These are phyloP conservation scores for Eueides isabella DNA, from an alignment of 1,140 invertebrate species.

Conservation along the genomic window DNA sequence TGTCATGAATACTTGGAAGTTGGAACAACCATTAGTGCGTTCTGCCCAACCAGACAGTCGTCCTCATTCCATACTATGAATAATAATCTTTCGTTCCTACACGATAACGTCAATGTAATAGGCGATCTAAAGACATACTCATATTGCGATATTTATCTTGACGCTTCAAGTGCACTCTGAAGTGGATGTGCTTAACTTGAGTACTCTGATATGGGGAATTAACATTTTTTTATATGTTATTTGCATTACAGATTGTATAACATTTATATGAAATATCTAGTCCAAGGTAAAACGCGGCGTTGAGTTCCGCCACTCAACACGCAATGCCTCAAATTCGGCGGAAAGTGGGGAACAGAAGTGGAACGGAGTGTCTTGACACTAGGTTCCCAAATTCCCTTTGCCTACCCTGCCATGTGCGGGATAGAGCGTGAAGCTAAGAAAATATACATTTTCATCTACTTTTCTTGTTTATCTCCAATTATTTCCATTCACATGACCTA, in stretches of 20 bases:
- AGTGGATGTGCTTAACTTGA: neutral
- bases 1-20: conserved; percentile 24
- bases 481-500: conserved; percentile 22
- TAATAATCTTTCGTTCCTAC: conserved; percentile 37
- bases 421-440: no score
- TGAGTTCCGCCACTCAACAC: no score
- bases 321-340: no score
- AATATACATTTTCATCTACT: neutral
- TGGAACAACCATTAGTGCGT: conserved; percentile 44
- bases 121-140: conserved; percentile 31
- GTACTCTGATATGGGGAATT: neutral
- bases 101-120: conserved; percentile 51
- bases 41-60: conserved; percentile 48
- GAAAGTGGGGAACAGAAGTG: no score
- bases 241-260: neutral
- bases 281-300: no score
- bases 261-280: neutral
- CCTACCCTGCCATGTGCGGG: no score
- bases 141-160: conserved; percentile 21
- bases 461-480: conserved; percentile 2
- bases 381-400: no score
- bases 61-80: conserved; percentile 59
- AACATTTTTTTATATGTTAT: neutral
- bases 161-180: neutral
- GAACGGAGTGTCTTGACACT: no score